Base-by-base conservation (phyloP, 2,888 invertebrate genomes). In the Tachina fera region DNA sequence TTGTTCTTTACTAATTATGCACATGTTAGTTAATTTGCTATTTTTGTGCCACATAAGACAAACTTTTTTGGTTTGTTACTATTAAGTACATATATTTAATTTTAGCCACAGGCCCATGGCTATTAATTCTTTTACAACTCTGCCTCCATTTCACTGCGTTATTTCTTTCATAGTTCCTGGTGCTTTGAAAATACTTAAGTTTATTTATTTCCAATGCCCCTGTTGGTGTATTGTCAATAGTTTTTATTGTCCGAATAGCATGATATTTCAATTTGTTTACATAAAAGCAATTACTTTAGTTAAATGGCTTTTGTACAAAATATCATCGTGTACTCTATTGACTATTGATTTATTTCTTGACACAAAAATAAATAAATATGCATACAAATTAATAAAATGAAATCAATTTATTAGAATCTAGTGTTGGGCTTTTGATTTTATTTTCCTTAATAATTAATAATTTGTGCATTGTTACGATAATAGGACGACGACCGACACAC, bases 221-320 rank as follows among this genome's bases (percentile, higher is more conserved):
- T 61, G 58, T 60, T 53, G 22, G 31, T 31, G 6, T 31, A 31
- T 61, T 61, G 22, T 47, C 1, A 47, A 49, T 14, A 31, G 49
- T 47, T 76, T 49, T 45, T 67, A 31, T 41, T 41, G 5, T 74
- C 22, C 19, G 16, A 56, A 22, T 60, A 47, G 31, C 65, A 56
- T 49, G 51, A 63, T 63, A 58, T 76, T 43, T 72, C 60, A 78
- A 83, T 83, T 83, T 78, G 78, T 83, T 83, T 67, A 31, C 60
- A 67, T 43, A 60, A 60, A 80, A 31, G 31, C 31, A 31, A 67
- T 47, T 81, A 67, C 43, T 45, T 51, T 13, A 11, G 51, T 70
- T 65, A 65, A 72, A 72, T 72, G 65, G 72, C 49, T 80, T 65
- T 65, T 56, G 49, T 68, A 67, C 16, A 51, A 67, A 74, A 67